Base-by-base conservation (phyloP, 2,888 invertebrate species). In the Apodemia mormo region DNA sequence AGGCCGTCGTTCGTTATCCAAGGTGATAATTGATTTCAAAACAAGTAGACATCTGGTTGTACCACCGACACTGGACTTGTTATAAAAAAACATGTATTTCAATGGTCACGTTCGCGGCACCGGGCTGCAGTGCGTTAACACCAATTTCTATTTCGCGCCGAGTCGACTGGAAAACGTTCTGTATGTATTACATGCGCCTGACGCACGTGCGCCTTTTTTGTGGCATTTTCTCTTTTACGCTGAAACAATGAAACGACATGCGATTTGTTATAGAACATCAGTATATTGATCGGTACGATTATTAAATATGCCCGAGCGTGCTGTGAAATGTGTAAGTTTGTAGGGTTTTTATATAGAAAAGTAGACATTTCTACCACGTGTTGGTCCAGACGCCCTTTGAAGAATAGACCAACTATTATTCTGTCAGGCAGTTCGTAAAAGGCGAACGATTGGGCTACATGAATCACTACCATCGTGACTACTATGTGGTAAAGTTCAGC, bases 71-170 rank as follows among this genome's bases (percentile, higher is more conserved):
- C 22, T 56, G 30, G 29, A 6, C 22, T 56, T 9, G 8, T 56
- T 56, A 56, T 56, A 29, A 29, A 56, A 9, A 43, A 49, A 12
- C 49, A 12, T 58, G 30, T 4, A 30, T 12, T 58, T 2, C 56
- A 58, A 58, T 6, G 58, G 58, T 58, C 58, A 58, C 58, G 58
- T 58, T 30, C 10, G 10, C 22, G 12, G 45, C 45, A 5, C 49
- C 14, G 14, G 43, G 12, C 56, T 12, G 12, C 30, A 58, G 76
- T 74, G 75, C 87, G 83, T 84, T 85, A 85, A 82, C 80, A 75
- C 65, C 72, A 75, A 77, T 90, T 90, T 90, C 88, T 87, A 84
- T 87, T 88, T 87, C 85, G 81, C 80, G 77, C 73, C 83, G 72
- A 82, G 73, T 82, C 79, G 74, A 68, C 78, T 87, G 85, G 83